Percentiles rank a stretch among this genome's conserved stretches.
Conservation (phyloP, 1,140 invertebrate genomes). For the Drosophila subobscura region DNA sequence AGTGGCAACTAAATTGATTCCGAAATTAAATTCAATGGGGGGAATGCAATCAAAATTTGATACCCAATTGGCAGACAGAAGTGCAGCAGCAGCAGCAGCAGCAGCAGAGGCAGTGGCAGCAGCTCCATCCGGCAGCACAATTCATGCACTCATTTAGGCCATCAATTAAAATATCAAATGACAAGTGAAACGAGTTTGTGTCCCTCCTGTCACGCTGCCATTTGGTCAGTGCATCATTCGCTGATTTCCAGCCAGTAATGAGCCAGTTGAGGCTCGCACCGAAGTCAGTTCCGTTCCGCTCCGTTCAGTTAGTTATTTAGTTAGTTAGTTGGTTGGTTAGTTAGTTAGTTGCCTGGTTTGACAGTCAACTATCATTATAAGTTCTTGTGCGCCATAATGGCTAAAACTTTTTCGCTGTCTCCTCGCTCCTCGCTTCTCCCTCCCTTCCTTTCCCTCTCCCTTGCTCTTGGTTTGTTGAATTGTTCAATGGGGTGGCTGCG, state of each 20-base stretch:
- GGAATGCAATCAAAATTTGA: constrained; percentile 48
- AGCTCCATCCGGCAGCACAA: constrained; percentile 24
- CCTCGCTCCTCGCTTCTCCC: too few relatives aligned
- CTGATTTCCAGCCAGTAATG: constrained; percentile 49
- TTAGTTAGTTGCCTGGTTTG: constrained; percentile 62
- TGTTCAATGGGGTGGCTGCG: not conserved
- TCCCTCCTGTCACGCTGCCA: too few relatives aligned
- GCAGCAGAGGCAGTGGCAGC: too few relatives aligned
- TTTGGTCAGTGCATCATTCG: constrained; percentile 55
- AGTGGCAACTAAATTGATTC: too few relatives aligned
- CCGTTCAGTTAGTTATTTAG: constrained; percentile 53
- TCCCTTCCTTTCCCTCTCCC: too few relatives aligned
- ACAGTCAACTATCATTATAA: constrained; percentile 81
- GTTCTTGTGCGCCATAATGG: constrained; percentile 75
- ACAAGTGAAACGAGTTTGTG: constrained; percentile 20
- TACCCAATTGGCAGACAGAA: constrained; percentile 32
- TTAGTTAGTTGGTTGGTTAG: constrained; percentile 57
- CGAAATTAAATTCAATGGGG: not conserved
- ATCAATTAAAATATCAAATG: constrained; percentile 70
- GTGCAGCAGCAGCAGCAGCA: too few relatives aligned
- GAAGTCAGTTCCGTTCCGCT: constrained; percentile 44
- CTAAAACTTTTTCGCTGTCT: constrained; percentile 54
- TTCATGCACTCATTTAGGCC: constrained; percentile 42
- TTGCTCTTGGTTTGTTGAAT: not conserved
- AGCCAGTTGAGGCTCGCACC: constrained; percentile 39